A percentile compares a stretch with the other conserved stretches of the same genome.
phyloP scores from a whole-genome alignment of 2,113 vertebrate genomes.

The Python bivittatus region DNA sequence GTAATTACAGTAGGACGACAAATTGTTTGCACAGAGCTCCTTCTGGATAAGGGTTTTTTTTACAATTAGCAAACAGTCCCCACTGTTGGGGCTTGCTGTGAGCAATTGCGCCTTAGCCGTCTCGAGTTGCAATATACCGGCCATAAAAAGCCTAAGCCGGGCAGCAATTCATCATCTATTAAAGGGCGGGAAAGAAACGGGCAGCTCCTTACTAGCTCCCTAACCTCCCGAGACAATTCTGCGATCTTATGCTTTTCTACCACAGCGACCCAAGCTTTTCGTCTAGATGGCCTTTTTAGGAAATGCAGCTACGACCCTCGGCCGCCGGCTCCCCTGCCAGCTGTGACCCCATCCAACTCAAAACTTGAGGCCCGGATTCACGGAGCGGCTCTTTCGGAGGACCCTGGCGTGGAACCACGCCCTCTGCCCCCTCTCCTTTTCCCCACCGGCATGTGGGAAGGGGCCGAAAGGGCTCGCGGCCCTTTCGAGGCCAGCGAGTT shows the following conservation, averaged over 20 bases:
- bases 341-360: neutral
- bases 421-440: neutral
- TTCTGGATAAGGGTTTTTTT: slow-evolving; percentile 77
- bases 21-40: slow-evolving; percentile 78
- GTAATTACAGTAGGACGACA: slow-evolving; percentile 73
- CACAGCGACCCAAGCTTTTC: slow-evolving; percentile 18
- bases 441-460: neutral
- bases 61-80: slow-evolving; percentile 80
- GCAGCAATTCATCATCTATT: slow-evolving; percentile 76
- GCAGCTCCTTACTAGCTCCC: slow-evolving; percentile 19
- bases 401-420: neutral
- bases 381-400: neutral
- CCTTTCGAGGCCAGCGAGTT: neutral
- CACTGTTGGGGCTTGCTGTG: slow-evolving; percentile 64
- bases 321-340: neutral
- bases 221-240: slow-evolving; percentile 7
- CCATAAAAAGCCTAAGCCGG: slow-evolving; percentile 75
- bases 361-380: slow-evolving; percentile 7
- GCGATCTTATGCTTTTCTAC: slow-evolving; percentile 10
- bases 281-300: slow-evolving; percentile 46
- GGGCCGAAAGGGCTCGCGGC: neutral
- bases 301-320: slow-evolving; percentile 11
- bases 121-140: slow-evolving; percentile 63
- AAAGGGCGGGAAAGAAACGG: slow-evolving; percentile 51
- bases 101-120: slow-evolving; percentile 49